Base-by-base conservation (phyloP, 2,113 vertebrate genomes). In the Archilochus colubris region DNA sequence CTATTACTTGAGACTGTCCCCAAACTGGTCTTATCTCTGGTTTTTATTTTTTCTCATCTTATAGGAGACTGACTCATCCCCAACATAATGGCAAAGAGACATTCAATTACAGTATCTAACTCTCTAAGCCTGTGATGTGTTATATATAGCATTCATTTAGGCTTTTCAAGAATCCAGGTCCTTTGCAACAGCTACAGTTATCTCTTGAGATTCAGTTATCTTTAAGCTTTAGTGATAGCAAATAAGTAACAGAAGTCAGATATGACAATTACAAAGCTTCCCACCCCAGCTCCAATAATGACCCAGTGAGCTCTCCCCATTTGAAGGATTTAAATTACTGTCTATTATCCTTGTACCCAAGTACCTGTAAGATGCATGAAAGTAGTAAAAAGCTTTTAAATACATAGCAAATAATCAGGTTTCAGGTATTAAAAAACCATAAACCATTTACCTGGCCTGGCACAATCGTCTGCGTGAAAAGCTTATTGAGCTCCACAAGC, bases 401-500 rank as follows among this genome's bases (percentile, higher is more conserved):
- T 77, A 66, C 40, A 79, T 4, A 72, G 21, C 38, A 59, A 95
- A 82, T 33, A 86, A 72, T 94, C n/a, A 77, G 14, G 40, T 88
- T 92, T 85, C 27, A 74, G 22, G 28, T 50, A 86, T 53, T 61
- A 15, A 64, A 63, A 51, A 38, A 38, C 19, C 22, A 22, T 36
- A 55, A 61, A 64, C 80, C 3, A 76, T 48, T 97, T 98, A 99
- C 99, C 99, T 99, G 99, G 88, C 99, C 99, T 46, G 99, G 98
- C 96, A 99, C 98, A 90, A 99, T 98, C 6, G 99, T 99, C 64
- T 98, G 99, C 2, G 98, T 98, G 93, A 99, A 99, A 91, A 99
- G 99, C 81, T 98, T 99, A 97, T 99, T 99, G 76, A 99, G 96
- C 95, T 99, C 99, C 93, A 99, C 99, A 95, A 99, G 98, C 95